Conservation (phyloP, 2,113 vertebrate genomes). For the Lipotes vexillifer region DNA sequence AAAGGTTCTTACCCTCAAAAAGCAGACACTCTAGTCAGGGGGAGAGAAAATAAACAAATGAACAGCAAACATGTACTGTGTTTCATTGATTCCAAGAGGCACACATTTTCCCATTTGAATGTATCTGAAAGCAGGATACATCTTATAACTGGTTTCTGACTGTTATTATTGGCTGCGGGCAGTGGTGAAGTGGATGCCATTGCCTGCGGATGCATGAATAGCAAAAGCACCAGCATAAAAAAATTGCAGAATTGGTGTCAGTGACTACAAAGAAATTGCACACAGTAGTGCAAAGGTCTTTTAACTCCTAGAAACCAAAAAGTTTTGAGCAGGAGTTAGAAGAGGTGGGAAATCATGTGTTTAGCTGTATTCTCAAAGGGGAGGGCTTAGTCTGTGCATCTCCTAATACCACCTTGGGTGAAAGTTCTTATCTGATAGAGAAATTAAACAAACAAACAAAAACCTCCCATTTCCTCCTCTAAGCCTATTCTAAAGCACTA, state of each 20-base stretch:
- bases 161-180: background rate
- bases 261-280: background rate
- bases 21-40: background rate
- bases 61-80: background rate
- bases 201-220: background rate
- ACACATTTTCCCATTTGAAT: background rate
- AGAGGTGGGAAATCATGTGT: background rate
- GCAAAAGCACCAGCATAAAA: background rate
- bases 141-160: background rate
- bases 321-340: background rate
- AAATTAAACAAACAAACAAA: too few relatives aligned
- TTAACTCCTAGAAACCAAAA: background rate
- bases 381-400: background rate
- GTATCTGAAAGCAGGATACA: background rate
- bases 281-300: background rate
- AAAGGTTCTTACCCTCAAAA: background rate
- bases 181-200: rapidly evolving
- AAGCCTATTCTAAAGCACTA: background rate
- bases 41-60: background rate
- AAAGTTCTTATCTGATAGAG: background rate
- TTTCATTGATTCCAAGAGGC: background rate
- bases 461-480: background rate
- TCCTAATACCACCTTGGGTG: background rate
- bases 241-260: background rate
- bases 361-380: background rate